phyloP scores from a whole-genome alignment of 2,888 invertebrate species.

The Deilephila elpenor region DNA sequence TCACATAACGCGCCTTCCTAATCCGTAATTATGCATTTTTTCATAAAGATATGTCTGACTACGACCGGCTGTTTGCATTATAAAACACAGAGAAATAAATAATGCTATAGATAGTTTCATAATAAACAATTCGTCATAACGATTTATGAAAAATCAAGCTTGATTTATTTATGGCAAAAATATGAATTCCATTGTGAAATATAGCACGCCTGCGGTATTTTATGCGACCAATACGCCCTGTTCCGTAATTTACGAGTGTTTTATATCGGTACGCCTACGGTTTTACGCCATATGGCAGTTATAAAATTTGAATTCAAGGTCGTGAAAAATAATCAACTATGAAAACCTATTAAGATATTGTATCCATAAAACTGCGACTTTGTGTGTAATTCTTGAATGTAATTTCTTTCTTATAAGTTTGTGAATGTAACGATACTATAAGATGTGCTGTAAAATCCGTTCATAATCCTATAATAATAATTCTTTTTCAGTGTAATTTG shows the following conservation, averaged over 20 bases:
- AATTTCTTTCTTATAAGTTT: too few species aligned
- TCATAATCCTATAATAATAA: too few species aligned
- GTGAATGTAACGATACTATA: background rate
- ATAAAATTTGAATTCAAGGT: conserved; percentile 47
- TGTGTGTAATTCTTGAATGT: background rate
- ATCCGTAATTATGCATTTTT: conserved; percentile 50
- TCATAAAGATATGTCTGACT: conserved; percentile 58
- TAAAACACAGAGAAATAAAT: conserved; percentile 44
- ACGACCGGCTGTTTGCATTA: conserved; percentile 40
- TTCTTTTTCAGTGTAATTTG: too few species aligned
- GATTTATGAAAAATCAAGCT: conserved; percentile 44
- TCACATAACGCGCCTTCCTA: conserved; percentile 57
- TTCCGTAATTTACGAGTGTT: conserved; percentile 52
- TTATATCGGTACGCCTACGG: conserved; percentile 58
- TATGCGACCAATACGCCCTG: conserved; percentile 53
- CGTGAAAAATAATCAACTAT: conserved; percentile 32
- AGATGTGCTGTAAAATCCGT: too few species aligned
- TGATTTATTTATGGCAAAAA: conserved; percentile 50
- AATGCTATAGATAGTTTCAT: conserved; percentile 50
- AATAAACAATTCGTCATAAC: conserved; percentile 52
- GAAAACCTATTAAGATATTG: conserved; percentile 30
- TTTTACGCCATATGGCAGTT: conserved; percentile 52
- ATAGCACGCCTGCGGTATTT: conserved; percentile 53
- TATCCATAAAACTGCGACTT: background rate
- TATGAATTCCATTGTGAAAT: conserved; percentile 54